These are phyloP conservation scores for Pachypanchax playfairii DNA, from an alignment of 2,113 vertebrate genomes.

Conservation along the genomic window DNA sequence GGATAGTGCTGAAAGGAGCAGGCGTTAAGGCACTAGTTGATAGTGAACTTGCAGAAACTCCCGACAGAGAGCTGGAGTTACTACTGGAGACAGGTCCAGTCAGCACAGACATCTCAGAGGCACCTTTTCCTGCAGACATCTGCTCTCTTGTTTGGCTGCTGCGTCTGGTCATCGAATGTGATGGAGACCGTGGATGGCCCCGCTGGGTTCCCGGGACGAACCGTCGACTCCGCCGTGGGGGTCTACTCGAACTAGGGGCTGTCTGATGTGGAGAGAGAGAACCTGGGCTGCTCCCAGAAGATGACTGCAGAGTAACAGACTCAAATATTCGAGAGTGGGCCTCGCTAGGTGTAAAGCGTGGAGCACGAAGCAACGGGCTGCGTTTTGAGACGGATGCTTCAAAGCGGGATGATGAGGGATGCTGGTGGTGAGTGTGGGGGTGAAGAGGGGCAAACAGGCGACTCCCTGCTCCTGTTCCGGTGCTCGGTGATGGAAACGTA, in stretches of 20 bases:
- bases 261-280: slow-evolving; percentile 81
- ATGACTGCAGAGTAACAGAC: slow-evolving; percentile 88
- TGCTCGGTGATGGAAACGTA: slow-evolving; percentile 77
- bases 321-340: slow-evolving; percentile 97
- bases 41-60: slow-evolving; percentile 88
- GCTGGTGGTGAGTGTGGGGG: slow-evolving; percentile 76
- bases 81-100: slow-evolving; percentile 68
- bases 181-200: slow-evolving; percentile 89
- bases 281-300: slow-evolving; percentile 80
- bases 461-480: slow-evolving; percentile 75
- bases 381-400: slow-evolving; percentile 89
- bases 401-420: slow-evolving; percentile 82
- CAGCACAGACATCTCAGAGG: slow-evolving; percentile 77
- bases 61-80: slow-evolving; percentile 85
- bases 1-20: slow-evolving; percentile 77
- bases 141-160: slow-evolving; percentile 88
- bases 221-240: slow-evolving; percentile 82
- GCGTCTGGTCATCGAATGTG: slow-evolving; percentile 96
- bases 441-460: slow-evolving; percentile 88
- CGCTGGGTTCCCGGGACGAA: slow-evolving; percentile 82
- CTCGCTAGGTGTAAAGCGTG: slow-evolving; percentile 94
- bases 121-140: slow-evolving; percentile 59
- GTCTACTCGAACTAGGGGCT: slow-evolving; percentile 74
- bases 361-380: slow-evolving; percentile 90
- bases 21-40: slow-evolving; percentile 98